Conservation (phyloP, 2,888 invertebrate species). For the Prenolepis imparis region DNA sequence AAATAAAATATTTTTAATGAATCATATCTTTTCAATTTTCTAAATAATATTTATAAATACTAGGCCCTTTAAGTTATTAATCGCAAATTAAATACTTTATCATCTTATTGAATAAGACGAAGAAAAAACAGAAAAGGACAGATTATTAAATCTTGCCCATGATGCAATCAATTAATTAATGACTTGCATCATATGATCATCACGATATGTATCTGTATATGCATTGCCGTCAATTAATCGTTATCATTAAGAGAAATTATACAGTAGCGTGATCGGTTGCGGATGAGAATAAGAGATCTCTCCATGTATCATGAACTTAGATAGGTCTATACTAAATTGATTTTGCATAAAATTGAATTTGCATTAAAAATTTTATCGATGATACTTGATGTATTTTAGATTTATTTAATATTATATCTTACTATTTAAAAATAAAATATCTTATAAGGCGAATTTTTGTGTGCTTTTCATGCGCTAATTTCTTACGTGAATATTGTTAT, state of each 20-base stretch:
- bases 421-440: background rate
- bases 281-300: background rate
- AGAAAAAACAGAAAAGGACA: no score
- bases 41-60: conserved; percentile 3
- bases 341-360: background rate
- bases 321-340: background rate
- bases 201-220: background rate
- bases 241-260: background rate
- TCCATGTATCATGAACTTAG: background rate
- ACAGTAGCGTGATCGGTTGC: background rate
- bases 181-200: no score
- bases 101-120: background rate
- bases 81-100: background rate
- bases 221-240: background rate
- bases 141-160: background rate
- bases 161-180: no score
- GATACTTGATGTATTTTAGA: background rate
- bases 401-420: background rate
- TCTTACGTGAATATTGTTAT: background rate
- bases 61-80: background rate
- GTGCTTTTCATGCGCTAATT: background rate
- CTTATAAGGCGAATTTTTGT: background rate
- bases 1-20: background rate
- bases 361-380: background rate
- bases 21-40: background rate